Conservation (phyloP, 2,113 vertebrate species). For the Oenanthe oenanthe region DNA sequence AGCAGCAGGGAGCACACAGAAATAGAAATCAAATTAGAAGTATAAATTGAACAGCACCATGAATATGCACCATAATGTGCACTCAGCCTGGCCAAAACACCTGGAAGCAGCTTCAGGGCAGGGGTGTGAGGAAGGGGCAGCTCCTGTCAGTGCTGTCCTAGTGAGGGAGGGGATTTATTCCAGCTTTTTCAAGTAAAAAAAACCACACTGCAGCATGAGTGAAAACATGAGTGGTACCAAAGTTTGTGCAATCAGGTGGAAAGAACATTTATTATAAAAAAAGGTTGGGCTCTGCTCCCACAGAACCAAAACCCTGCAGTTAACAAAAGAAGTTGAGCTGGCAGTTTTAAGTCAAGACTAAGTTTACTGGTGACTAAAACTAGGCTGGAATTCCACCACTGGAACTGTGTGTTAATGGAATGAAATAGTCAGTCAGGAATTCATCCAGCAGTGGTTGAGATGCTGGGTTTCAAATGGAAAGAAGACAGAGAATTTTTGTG, state of each 20-base stretch:
- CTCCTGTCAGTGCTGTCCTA: background rate
- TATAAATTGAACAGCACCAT: background rate
- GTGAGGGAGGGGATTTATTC: background rate
- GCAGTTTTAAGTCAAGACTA: background rate
- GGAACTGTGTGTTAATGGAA: no score
- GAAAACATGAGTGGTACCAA: background rate
- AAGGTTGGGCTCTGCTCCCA: background rate
- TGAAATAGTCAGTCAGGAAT: background rate
- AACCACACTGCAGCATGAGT: no score
- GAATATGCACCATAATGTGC: accelerated
- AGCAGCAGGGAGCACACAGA: background rate
- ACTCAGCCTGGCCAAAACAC: background rate
- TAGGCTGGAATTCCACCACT: background rate
- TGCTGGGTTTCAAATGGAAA: accelerated
- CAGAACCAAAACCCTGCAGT: accelerated
- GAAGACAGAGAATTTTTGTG: background rate
- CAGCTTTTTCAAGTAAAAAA: background rate
- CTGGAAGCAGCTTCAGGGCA: background rate
- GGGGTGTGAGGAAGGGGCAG: background rate
- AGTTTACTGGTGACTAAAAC: background rate
- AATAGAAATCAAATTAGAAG: background rate
- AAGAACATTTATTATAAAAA: background rate
- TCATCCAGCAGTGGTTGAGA: background rate
- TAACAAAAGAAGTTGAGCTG: background rate
- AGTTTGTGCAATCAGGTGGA: background rate